A percentile compares a stretch with the other conserved stretches of the same genome.
These are phyloP conservation scores for Xylocopa sonorina DNA, from an alignment of 1,140 invertebrate genomes.

Conservation along the genomic window DNA sequence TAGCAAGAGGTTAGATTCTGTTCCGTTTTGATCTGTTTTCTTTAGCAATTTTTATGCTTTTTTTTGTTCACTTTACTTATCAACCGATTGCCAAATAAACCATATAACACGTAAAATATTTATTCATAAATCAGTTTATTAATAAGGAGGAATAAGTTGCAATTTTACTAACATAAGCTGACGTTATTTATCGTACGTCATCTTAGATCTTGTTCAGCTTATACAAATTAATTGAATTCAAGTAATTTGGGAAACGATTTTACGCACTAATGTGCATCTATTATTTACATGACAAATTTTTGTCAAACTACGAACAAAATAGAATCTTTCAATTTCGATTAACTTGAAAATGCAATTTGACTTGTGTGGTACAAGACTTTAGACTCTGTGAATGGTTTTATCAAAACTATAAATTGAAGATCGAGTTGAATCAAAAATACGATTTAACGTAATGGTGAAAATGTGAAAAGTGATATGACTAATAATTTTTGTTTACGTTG, in stretches of 20 bases:
- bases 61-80: not conserved
- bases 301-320: too few species aligned
- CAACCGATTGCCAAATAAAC: not conserved
- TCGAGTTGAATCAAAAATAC: not conserved
- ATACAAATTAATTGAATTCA: too few species aligned
- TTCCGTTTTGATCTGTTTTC: not conserved
- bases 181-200: too few species aligned
- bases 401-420: not conserved
- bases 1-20: slow-evolving; percentile 33
- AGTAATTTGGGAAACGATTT: too few species aligned
- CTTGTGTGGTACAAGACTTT: too few species aligned
- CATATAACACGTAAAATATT: not conserved
- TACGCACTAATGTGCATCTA: too few species aligned
- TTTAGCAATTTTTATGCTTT: not conserved
- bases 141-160: not conserved
- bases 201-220: too few species aligned
- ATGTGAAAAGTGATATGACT: not conserved
- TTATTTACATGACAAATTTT: too few species aligned
- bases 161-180: too few species aligned
- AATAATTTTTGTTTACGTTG: not conserved
- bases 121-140: not conserved
- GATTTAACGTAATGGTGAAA: not conserved
- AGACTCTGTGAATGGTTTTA: not conserved
- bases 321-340: too few species aligned
- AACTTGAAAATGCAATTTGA: too few species aligned